Evolutionary conservation across 2,888 invertebrate genomes (phyloP), one percentile per base, ranked within the genome.

Genomic region (Lithodes maja): DNA sequence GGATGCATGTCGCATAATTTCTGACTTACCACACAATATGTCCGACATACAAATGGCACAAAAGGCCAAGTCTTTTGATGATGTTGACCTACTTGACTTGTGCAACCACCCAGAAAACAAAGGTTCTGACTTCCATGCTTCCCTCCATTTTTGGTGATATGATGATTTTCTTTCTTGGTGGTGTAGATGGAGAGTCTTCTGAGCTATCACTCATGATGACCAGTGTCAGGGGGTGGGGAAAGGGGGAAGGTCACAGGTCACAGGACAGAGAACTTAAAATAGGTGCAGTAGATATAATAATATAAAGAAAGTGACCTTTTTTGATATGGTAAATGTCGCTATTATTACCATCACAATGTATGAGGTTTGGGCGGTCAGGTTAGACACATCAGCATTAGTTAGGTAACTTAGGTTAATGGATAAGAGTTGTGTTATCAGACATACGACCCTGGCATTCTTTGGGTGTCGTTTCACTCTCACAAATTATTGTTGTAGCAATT

Each of bases 1-100:
- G 77, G 52, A 77, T 77, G 33, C 77, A 49, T 77, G 77, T 77
- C 77, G 3, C 77, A 74, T 74, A 77, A 77, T 77, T 33, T 77
- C 77, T 71, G 52, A 77, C 50, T 77, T 49, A 77, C 50, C 50
- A 77, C 77, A 77, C 9, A 5, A 1, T 3, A 49, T 77, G 77
- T 77, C 77, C 1, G 5, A 77, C 1, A 49, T 77, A 77, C 77
- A 77, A 49, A 77, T 49, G 52, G 52, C 77, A 33, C 77, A 77
- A 77, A 52, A 77, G 77, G n/a, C 71, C 17, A 71, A 1, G 71
- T 71, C 71, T 71, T 71, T 71, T 71, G 17, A 12, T n/a, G 71
- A 71, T 17, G 71, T 71, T 71, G 71, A 71, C 71, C 71, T 71
- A 12, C n/a, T 71, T 71, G 71, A 71, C 71, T 71, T 71, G 12